Evolutionary conservation across 2,797 vertebrate species (phyloP), one percentile per base, ranked within the genome.

Genomic region (Pangasius krempfi): DNA sequence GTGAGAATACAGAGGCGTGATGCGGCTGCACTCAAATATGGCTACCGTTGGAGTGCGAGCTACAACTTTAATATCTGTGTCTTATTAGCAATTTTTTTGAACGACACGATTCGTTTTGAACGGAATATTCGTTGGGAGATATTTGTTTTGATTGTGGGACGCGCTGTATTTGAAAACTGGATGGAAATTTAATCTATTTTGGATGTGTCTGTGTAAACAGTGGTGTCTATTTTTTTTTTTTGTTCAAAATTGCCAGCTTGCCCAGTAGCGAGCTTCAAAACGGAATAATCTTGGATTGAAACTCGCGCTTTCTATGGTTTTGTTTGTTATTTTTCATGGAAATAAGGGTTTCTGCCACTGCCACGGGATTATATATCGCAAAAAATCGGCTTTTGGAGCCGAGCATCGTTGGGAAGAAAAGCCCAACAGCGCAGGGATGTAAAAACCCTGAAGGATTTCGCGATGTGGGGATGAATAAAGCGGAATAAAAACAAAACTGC

Each of bases 1-100:
- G 76, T 80, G 56, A 40, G 80, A 14, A 33, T 4, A 83, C 84
- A 87, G 90, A 92, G 94, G 78, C 91, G 96, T 96, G 93, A 88
- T 95, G 90, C 92, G 96, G 95, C 93, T 93, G 94, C 95, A 95
- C 95, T 96, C 95, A 96, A 96, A 96, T 94, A 97, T 97, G 96
- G 96, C 96, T 96, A 96, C 96, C 95, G 94, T 86, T 94, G 95
- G 94, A 91, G 94, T 95, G 94, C 94, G 92, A 94, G 95, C 94
- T 94, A 95, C 94, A 96, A 96, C 95, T 96, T 97, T 93, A 92
- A 95, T 95, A 95, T 96, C 95, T 90, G 89, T 89, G 58, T 90
- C 85, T 91, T 91, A 93, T 92, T 91, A 66, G 91, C 0, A 2
- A 22, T 64, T 9, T 44, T 64, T 44, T 22, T 30, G 18, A 37